These are phyloP conservation scores for Entelurus aequoreus DNA, from an alignment of 2,113 vertebrate species.

Conservation along the genomic window DNA sequence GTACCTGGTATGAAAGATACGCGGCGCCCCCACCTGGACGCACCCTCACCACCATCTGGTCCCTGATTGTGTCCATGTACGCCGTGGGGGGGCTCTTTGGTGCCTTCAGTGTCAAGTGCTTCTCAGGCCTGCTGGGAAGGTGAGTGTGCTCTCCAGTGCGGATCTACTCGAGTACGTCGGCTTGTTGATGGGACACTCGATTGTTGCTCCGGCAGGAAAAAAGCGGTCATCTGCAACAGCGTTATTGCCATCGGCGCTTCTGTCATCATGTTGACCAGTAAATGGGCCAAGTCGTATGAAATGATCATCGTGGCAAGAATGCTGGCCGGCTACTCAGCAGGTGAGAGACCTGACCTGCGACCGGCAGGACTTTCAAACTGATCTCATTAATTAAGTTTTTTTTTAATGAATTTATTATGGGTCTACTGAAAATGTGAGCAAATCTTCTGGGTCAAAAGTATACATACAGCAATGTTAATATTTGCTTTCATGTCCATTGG, in stretches of 20 bases:
- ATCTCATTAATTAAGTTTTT: too few species aligned
- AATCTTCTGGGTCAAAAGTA: too few species aligned
- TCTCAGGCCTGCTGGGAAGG: constrained; percentile 63
- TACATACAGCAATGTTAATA: too few species aligned
- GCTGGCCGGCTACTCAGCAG: constrained; percentile 58
- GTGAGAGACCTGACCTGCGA: constrained; percentile 34
- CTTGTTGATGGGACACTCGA: neutral
- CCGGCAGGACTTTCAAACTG: neutral
- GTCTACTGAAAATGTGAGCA: too few species aligned
- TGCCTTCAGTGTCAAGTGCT: constrained; percentile 37
- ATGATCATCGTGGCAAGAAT: constrained; percentile 68
- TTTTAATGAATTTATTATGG: too few species aligned
- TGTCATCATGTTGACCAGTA: constrained; percentile 61
- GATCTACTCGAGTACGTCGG: neutral
- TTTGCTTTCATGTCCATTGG: too few species aligned
- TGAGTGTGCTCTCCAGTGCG: constrained; percentile 18
- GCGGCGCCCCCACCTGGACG: constrained; percentile 30
- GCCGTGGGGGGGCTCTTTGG: constrained; percentile 65
- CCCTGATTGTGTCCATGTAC: constrained; percentile 57
- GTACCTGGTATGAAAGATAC: constrained; percentile 61
- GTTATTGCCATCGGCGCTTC: constrained; percentile 35
- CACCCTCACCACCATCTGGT: constrained; percentile 68
- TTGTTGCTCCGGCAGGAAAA: constrained; percentile 58
- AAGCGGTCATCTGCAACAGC: constrained; percentile 52
- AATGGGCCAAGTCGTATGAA: constrained; percentile 61